A percentile compares a stretch with the other conserved stretches of the same genome.
These are phyloP conservation scores for Procapra przewalskii DNA, from an alignment of 2,113 vertebrate species.

Conservation along the genomic window DNA sequence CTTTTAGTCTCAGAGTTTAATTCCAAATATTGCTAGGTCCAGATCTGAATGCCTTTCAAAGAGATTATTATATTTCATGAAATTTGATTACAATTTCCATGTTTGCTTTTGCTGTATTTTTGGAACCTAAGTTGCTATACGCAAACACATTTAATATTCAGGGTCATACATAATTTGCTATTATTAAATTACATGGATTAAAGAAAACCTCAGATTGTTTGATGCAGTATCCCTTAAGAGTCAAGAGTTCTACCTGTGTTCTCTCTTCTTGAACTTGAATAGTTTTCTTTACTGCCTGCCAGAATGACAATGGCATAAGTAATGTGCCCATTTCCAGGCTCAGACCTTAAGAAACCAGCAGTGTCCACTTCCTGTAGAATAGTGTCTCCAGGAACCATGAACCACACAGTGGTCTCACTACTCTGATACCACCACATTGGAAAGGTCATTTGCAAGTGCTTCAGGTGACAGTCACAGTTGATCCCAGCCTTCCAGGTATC, in stretches of 20 bases:
- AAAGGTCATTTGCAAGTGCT: neutral
- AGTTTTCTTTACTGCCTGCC: neutral
- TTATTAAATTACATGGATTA: neutral
- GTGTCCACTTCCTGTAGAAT: neutral
- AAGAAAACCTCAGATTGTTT: neutral
- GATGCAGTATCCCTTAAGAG: neutral
- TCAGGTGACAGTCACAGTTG: neutral
- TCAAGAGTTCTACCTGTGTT: neutral
- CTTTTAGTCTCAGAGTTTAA: constrained; percentile 11
- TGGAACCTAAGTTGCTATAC: neutral
- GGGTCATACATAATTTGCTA: neutral
- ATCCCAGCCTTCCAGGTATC: neutral
- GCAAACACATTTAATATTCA: neutral
- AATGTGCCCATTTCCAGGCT: neutral
- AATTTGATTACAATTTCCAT: neutral
- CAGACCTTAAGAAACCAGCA: neutral
- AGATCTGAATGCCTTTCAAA: neutral
- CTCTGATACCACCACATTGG: neutral
- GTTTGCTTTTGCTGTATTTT: constrained; percentile 6
- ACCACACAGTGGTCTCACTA: neutral
- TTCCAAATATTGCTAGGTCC: neutral
- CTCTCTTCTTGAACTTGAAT: neutral
- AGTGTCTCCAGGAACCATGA: neutral
- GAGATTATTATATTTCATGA: neutral
- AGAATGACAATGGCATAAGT: neutral